A percentile compares a stretch with the other conserved stretches of the same genome.
Evolutionary conservation across 2,888 invertebrate species (phyloP).

Genomic region (Caenorhabditis uteleia): DNA sequence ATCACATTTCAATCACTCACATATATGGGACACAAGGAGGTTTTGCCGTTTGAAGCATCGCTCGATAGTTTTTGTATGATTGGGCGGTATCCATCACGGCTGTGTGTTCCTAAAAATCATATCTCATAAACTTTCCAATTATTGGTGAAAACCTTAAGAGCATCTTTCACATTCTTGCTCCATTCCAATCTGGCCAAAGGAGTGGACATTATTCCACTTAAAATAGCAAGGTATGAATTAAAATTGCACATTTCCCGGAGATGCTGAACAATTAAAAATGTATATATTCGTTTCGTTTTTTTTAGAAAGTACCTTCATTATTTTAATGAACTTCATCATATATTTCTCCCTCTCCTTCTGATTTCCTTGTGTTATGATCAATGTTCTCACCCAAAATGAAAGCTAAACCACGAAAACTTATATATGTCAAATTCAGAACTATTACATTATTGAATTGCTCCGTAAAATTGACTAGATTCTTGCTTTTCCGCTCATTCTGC

Average conservation of each 20-base stretch:
- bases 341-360: constrained; percentile 94
- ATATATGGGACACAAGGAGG: constrained; percentile 99
- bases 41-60: constrained; percentile 89
- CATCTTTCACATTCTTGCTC: constrained; percentile 73
- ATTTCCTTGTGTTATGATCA: constrained; percentile 87
- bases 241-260: constrained; percentile 96
- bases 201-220: constrained; percentile 95
- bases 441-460: constrained; percentile 91
- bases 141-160: constrained; percentile 25
- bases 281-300: no score
- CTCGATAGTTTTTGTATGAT: constrained; percentile 94
- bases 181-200: constrained; percentile 82
- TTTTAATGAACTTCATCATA: constrained; percentile 82
- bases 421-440: background rate
- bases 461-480: constrained; percentile 93
- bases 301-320: constrained; percentile 81
- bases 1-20: constrained; percentile 78
- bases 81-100: constrained; percentile 96
- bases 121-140: background rate
- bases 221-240: constrained; percentile 93
- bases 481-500: constrained; percentile 94
- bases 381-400: constrained; percentile 80
- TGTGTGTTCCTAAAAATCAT: constrained; percentile 77
- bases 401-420: constrained; percentile 49
- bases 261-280: constrained; percentile 73